These are phyloP conservation scores for Etheostoma perlongum DNA, from an alignment of 2,797 vertebrate genomes.

Conservation along the genomic window DNA sequence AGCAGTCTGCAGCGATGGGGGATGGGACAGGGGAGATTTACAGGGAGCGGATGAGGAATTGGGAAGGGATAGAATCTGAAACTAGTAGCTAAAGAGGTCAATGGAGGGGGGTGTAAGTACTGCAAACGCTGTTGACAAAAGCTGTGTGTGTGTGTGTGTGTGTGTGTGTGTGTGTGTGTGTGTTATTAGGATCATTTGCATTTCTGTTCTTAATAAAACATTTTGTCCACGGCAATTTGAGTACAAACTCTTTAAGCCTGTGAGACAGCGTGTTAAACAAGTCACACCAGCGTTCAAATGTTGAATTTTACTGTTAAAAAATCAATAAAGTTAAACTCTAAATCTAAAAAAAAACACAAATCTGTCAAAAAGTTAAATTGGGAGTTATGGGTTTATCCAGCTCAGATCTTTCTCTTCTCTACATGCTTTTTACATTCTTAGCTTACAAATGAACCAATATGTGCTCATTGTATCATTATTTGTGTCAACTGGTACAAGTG, in stretches of 20 bases:
- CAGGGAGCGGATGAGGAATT: slow-evolving; percentile 64
- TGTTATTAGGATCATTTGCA: slow-evolving; percentile 9
- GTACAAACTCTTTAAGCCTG: not conserved
- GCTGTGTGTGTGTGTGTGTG: slow-evolving; percentile 9
- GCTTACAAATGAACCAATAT: too few species aligned
- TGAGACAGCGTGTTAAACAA: not conserved
- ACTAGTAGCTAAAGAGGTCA: slow-evolving; percentile 70
- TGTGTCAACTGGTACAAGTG: too few species aligned
- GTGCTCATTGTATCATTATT: too few species aligned
- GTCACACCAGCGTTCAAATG: too few species aligned
- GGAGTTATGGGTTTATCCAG: not conserved
- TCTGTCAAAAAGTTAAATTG: not conserved
- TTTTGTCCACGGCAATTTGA: not conserved
- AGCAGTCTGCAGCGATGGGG: slow-evolving; percentile 5
- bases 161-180: slow-evolving; percentile 16
- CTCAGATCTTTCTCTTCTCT: not conserved
- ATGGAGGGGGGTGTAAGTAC: slow-evolving; percentile 35
- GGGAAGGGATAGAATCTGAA: slow-evolving; percentile 67
- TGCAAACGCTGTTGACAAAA: slow-evolving; percentile 32
- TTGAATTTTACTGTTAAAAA: too few species aligned
- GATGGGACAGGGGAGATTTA: slow-evolving; percentile 47
- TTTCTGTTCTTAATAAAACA: not conserved
- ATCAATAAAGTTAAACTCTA: not conserved
- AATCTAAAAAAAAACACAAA: not conserved
- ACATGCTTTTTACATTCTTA: too few species aligned